Percentiles rank a stretch among this genome's conserved stretches.
Conservation (phyloP, 2,797 vertebrate genomes). For the Fringilla coelebs region DNA sequence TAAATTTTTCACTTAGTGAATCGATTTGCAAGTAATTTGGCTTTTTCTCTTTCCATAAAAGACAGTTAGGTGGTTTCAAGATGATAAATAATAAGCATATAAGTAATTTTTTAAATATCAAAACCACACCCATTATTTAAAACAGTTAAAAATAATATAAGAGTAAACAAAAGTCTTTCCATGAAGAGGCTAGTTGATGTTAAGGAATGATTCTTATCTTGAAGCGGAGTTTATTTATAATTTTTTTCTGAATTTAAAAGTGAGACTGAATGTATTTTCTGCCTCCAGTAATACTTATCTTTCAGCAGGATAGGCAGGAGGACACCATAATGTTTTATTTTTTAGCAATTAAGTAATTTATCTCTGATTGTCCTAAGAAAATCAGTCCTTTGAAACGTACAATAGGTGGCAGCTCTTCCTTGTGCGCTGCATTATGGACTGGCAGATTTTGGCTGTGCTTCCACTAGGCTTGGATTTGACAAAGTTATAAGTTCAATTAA, state of each 20-base stretch:
- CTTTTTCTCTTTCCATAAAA: neutral
- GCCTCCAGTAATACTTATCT: neutral
- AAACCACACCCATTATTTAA: neutral
- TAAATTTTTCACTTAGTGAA: neutral
- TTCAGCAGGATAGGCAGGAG: neutral
- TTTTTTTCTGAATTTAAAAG: neutral
- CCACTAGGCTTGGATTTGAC: neutral
- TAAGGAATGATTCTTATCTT: neutral
- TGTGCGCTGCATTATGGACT: neutral
- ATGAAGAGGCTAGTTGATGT: neutral
- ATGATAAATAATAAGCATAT: neutral
- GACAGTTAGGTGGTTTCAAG: neutral
- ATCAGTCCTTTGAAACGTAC: neutral
- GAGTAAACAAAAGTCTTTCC: neutral
- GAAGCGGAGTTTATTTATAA: neutral
- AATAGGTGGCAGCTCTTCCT: neutral
- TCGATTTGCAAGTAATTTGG: neutral
- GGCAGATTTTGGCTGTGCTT: neutral
- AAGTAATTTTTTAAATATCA: neutral
- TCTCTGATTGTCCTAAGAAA: neutral
- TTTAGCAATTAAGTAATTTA: neutral
- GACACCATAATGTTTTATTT: neutral
- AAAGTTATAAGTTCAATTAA: conserved; percentile 18
- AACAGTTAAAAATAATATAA: neutral
- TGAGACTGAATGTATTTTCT: neutral